Evolutionary conservation across 2,113 vertebrate genomes (phyloP), one percentile per base, ranked within the genome.

Genomic region (Rhynchomys soricoides): DNA sequence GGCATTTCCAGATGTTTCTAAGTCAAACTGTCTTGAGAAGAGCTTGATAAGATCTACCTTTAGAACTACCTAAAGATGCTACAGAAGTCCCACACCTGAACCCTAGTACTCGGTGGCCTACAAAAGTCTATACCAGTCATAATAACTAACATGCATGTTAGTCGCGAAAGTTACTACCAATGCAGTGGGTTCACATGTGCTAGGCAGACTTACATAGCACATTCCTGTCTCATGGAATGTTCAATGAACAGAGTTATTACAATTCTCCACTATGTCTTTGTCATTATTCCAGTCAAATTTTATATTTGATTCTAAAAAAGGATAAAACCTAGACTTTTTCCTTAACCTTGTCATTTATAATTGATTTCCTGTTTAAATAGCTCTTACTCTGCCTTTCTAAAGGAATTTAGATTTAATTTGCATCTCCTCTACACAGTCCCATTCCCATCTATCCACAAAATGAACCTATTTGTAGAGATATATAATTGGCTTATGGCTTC

Each of bases 401-500:
- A 89, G 75, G 79, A 64, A 86, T 96, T 90, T 86, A 91, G 68
- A 95, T 70, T 90, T 81, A 79, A 93, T 88, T 81, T 77, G 26
- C 74, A 86, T 88, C 50, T 74, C 29, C 70, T 78, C 90, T 64
- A 40, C 31, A 73, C 15, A 50, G 22, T 37, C 43, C 15, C 24
- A 70, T 86, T 68, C 19, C 31, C 17, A 81, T 57, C 13, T 40
- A 16, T 93, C 57, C 29, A 86, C 59, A 71, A 74, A 94, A 78
- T 82, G 83, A 90, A 95, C 93, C 64, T 95, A 16, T 88, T 92
- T 96, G 77, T 52, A 89, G 94, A 96, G 50, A 88, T 37, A 43
- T 9, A 17, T 94, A 96, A 89, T 94, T 96, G 82, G n/a, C 81
- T 92, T 78, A 62, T 74, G 43, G 48, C 94, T 93, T 86, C 4